Evolutionary conservation across 2,888 invertebrate genomes (phyloP), one percentile per base, ranked within the genome.

Genomic region (Callinectes sapidus): DNA sequence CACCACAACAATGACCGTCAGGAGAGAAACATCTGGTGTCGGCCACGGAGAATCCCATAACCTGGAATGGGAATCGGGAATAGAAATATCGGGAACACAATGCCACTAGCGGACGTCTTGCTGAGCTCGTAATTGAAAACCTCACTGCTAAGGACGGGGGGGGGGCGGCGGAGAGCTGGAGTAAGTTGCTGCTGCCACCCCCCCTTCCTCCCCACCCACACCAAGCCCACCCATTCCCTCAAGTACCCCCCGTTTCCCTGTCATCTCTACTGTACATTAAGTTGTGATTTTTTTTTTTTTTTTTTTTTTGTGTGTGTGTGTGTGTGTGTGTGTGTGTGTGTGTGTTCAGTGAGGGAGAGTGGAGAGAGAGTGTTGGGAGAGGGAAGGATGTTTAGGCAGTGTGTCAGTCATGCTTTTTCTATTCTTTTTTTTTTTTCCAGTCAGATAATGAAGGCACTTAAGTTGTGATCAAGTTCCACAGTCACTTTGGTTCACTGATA

Each of bases 71-170:
- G 91, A 91, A 91, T 91, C 91, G 91, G 88, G 91, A 91, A 91
- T 91, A 85, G 91, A 91, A 91, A 88, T 91, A 91, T 91, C 91
- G 91, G 91, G 91, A 91, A 91, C 91, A 91, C 91, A 91, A 91
- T 91, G 81, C 91, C 88, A 35, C 54, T 54, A 77, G 66, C 54
- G 88, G 91, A 91, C 91, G 88, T 91, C 91, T 54, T 88, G 91
- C 91, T 91, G 91, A 5, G 91, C 32, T 16, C 81, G 81, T 91
- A 91, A 91, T 91, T 91, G 91, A 91, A 91, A 91, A 91, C 91
- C 88, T 91, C 91, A 88, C 18, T n/a, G 54, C 77, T 66, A 10
- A 42, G 55, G 28, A 35, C 48, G 39, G 54, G 66, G 55, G 28
- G 54, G 54, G 28, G 87, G 91, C n/a, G n/a, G n/a, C n/a, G n/a